These are phyloP conservation scores for Athrips mouffetella DNA, from an alignment of 2,888 invertebrate species.

Conservation along the genomic window DNA sequence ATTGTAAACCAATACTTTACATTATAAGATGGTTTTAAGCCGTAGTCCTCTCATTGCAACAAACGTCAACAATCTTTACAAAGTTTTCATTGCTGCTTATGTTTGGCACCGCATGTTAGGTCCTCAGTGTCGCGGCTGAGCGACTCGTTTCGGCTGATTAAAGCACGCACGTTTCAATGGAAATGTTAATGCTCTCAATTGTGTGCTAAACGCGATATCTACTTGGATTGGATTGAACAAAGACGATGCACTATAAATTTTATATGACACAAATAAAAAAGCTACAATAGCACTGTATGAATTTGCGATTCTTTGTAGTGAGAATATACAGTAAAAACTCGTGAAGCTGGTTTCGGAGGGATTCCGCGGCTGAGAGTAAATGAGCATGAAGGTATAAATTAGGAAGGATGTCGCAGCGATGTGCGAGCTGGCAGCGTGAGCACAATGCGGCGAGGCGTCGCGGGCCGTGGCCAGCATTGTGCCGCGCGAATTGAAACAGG, in stretches of 20 bases:
- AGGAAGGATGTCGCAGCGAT: slow-evolving; percentile 52
- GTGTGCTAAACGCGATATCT: slow-evolving; percentile 66
- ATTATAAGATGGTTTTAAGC: not conserved
- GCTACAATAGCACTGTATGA: slow-evolving; percentile 52
- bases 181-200: slow-evolving; percentile 69
- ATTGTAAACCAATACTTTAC: slow-evolving; percentile 35
- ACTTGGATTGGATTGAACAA: slow-evolving; percentile 59
- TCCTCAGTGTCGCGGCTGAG: slow-evolving; percentile 26
- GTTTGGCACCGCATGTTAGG: slow-evolving; percentile 8
- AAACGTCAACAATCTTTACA: not conserved
- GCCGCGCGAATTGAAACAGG: slow-evolving; percentile 75
- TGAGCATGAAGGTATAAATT: slow-evolving; percentile 76
- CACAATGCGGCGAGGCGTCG: slow-evolving; percentile 52
- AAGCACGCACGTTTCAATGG: slow-evolving; percentile 57
- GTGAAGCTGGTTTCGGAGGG: slow-evolving; percentile 50
- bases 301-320: slow-evolving; percentile 58
- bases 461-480: slow-evolving; percentile 56
- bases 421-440: slow-evolving; percentile 39
- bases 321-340: slow-evolving; percentile 53
- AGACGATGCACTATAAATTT: slow-evolving; percentile 63
- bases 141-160: slow-evolving; percentile 46
- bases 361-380: slow-evolving; percentile 58
- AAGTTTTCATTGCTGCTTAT: not conserved
- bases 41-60: too few species aligned
- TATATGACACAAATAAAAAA: slow-evolving; percentile 53